Conservation (phyloP, 2,888 invertebrate species). For the Quadroppia sp. region DNA sequence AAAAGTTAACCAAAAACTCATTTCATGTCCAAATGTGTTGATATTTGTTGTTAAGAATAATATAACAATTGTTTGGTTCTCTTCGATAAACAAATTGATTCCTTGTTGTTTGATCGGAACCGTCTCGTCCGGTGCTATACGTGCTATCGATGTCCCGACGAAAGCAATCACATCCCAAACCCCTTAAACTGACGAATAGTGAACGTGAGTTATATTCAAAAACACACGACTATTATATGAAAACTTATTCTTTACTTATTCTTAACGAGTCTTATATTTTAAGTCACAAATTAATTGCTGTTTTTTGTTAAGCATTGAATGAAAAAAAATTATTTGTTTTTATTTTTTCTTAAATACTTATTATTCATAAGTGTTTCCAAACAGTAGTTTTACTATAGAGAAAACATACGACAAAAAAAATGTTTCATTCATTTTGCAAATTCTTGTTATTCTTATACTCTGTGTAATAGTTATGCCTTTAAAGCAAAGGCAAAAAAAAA, state of each 20-base stretch:
- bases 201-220: constrained; percentile 56
- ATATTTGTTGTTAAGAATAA: too few relatives aligned
- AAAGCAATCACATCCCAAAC: constrained; percentile 93
- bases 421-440: background rate
- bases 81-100: background rate
- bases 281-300: background rate
- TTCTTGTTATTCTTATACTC: too few relatives aligned
- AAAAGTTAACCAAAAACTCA: background rate
- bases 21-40: background rate
- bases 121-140: background rate
- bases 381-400: background rate
- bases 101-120: background rate
- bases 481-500: too few relatives aligned
- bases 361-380: background rate
- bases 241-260: background rate
- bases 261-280: background rate
- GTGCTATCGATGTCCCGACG: constrained; percentile 65
- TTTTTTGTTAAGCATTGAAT: too few relatives aligned
- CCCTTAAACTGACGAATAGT: constrained; percentile 59
- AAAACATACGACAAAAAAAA: too few relatives aligned
- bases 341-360: background rate
- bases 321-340: background rate
- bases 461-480: too few relatives aligned
- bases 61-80: background rate
- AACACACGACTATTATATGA: background rate